Evolutionary conservation across 2,113 vertebrate species (phyloP).

Genomic region (Glaucidium brasilianum): DNA sequence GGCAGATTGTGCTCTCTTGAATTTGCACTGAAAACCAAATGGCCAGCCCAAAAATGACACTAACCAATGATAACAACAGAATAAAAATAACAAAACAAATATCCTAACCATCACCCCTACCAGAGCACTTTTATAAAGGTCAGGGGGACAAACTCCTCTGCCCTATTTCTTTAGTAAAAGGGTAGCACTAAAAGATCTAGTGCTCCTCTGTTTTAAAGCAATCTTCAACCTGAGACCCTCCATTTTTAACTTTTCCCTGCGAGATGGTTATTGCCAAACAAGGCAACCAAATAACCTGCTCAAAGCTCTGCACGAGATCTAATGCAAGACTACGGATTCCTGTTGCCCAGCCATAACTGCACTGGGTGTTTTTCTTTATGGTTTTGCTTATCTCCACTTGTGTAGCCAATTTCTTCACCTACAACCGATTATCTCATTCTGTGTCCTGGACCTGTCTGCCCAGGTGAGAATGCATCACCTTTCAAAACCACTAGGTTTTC

Average conservation of each 20-base stretch:
- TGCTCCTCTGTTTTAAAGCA: neutral
- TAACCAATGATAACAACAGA: neutral
- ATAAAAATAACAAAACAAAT: neutral
- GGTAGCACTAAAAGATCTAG: neutral
- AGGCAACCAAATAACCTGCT: neutral
- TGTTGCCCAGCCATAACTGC: neutral
- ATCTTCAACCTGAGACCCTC: neutral
- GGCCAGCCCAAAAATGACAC: neutral
- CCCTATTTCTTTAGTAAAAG: neutral
- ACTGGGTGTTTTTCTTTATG: neutral
- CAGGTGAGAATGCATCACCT: neutral
- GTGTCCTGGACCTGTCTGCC: neutral
- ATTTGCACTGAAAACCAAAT: neutral
- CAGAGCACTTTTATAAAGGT: neutral
- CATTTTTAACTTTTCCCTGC: neutral
- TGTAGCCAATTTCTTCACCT: neutral
- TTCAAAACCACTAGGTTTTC: neutral
- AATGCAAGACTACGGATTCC: neutral
- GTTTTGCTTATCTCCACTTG: neutral
- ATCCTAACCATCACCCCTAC: neutral
- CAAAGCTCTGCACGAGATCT: neutral
- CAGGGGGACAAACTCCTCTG: neutral
- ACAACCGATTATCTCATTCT: rapidly evolving
- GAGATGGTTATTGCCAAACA: neutral
- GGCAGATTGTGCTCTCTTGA: neutral